Evolutionary conservation across 2,797 vertebrate genomes (phyloP).

Genomic region (Pipistrellus kuhlii): DNA sequence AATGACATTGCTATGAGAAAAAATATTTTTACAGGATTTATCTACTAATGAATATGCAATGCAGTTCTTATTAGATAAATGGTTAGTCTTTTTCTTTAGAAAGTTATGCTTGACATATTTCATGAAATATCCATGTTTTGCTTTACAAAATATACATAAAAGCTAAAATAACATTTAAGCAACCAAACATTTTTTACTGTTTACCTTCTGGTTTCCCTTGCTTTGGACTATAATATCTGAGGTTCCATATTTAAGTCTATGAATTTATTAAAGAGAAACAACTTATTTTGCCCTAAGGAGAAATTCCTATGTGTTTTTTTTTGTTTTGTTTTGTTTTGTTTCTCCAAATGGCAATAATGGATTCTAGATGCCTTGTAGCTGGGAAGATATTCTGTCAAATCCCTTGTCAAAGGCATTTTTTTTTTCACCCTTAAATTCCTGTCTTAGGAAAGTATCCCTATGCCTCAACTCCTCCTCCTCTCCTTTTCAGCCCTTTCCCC

Average conservation of each 20-base stretch:
- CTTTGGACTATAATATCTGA: constrained; percentile 32
- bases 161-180: constrained; percentile 21
- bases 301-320: background rate
- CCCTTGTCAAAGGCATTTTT: background rate
- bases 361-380: constrained; percentile 74
- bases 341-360: constrained; percentile 51
- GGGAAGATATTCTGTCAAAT: constrained; percentile 69
- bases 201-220: constrained; percentile 25
- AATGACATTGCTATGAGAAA: background rate
- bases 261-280: constrained; percentile 42
- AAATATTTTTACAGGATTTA: background rate
- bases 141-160: constrained; percentile 14
- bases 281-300: background rate
- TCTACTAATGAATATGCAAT: background rate
- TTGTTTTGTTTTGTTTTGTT: background rate
- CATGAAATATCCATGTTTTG: background rate
- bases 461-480: background rate
- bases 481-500: background rate
- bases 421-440: background rate
- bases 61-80: constrained; percentile 10
- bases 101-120: background rate
- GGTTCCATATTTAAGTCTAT: background rate
- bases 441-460: background rate
- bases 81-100: background rate
- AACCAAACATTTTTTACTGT: constrained; percentile 52